Evolutionary conservation across 2,888 invertebrate species (phyloP).

Genomic region (Cheilosia scutellata): DNA sequence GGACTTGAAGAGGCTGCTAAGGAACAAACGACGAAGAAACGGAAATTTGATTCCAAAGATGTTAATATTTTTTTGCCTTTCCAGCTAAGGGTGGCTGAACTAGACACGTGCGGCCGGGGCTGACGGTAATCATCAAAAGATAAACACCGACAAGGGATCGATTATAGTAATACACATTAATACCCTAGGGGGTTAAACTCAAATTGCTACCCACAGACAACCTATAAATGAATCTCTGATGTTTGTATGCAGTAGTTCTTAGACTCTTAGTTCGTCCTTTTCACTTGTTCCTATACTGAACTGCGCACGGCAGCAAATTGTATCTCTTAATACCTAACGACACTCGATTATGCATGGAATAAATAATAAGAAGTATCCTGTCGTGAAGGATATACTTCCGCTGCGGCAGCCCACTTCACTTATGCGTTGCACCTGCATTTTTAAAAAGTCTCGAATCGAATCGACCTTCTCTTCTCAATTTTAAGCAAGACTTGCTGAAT

Average conservation of each 20-base stretch:
- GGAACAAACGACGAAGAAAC: conserved; percentile 30
- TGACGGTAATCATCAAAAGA: conserved; percentile 65
- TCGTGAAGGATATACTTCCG: conserved; percentile 1
- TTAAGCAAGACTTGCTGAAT: conserved; percentile 16
- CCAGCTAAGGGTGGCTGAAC: conserved; percentile 7
- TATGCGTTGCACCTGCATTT: conserved; percentile 40
- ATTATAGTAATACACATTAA: conserved; percentile 54
- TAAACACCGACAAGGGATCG: conserved; percentile 69
- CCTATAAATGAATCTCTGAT: not conserved
- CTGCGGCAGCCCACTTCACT: conserved; percentile 25
- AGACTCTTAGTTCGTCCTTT: not conserved
- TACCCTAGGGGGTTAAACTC: conserved; percentile 41
- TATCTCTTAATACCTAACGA: conserved; percentile 69
- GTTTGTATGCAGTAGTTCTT: conserved; percentile 1
- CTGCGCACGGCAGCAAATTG: conserved; percentile 57
- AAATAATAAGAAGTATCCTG: conserved; percentile 57
- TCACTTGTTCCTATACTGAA: conserved; percentile 5
- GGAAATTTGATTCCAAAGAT: conserved; percentile 62
- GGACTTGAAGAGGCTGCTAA: conserved; percentile 36
- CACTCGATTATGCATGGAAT: conserved; percentile 74
- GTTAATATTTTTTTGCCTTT: conserved; percentile 13
- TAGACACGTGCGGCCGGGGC: conserved; percentile 56
- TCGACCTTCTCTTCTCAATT: conserved; percentile 1
- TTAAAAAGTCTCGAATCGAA: conserved; percentile 7
- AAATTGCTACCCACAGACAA: conserved; percentile 2